Conservation (phyloP, 2,113 vertebrate genomes). For the Spheniscus mendiculus region DNA sequence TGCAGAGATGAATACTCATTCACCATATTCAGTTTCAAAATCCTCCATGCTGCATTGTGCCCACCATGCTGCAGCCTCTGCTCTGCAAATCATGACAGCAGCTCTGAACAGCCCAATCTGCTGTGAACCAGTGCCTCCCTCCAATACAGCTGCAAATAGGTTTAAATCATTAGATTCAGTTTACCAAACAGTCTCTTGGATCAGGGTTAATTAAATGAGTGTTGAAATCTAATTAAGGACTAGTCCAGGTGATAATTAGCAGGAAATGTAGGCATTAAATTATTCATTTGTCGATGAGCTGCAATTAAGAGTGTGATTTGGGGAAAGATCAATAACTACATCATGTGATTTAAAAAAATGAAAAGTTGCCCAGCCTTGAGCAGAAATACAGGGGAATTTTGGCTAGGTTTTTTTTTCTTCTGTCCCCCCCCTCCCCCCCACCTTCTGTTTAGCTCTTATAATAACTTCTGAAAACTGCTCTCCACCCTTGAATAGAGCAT, state of each 20-base stretch:
- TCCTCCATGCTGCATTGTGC: not conserved
- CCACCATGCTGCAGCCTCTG: not conserved
- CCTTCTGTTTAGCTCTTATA: not conserved
- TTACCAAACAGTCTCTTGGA: slow-evolving; percentile 62
- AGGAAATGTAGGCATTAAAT: slow-evolving; percentile 79
- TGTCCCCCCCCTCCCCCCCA: fast-evolving
- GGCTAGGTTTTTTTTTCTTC: not conserved
- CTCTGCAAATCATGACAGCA: not conserved
- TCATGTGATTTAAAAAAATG: slow-evolving; percentile 23
- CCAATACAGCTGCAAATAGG: slow-evolving; percentile 36
- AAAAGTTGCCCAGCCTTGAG: slow-evolving; percentile 18
- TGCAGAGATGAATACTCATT: not conserved
- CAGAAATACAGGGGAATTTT: not conserved
- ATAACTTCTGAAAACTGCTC: not conserved
- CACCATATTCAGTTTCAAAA: not conserved
- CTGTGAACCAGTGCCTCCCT: not conserved
- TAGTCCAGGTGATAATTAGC: slow-evolving; percentile 70
- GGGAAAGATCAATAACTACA: slow-evolving; percentile 68
- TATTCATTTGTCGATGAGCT: slow-evolving; percentile 75
- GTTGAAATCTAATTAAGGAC: slow-evolving; percentile 74
- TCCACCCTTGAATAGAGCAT: not conserved
- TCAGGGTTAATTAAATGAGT: slow-evolving; percentile 77
- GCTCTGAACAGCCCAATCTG: not conserved
- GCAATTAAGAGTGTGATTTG: slow-evolving; percentile 73
- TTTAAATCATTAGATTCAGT: slow-evolving; percentile 62